phyloP scores from a whole-genome alignment of 92 coral and sea anemone genomes.

The Actinostola sp. region DNA sequence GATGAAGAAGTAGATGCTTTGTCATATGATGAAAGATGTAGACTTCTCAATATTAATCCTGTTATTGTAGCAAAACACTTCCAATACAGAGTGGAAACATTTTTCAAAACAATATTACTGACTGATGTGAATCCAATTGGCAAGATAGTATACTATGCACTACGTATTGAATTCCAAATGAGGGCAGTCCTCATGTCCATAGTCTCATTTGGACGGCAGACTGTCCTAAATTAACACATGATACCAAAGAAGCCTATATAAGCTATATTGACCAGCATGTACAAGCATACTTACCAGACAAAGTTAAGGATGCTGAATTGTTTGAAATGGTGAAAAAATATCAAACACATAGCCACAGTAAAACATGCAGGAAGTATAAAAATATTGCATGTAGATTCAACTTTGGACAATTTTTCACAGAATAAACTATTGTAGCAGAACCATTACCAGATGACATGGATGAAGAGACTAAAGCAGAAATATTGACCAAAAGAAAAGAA shows the following conservation, averaged over 20 bases:
- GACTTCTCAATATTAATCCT: constrained; percentile 60
- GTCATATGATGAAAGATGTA: constrained; percentile 65
- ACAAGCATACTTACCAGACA: constrained; percentile 63
- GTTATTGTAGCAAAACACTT: constrained; percentile 69
- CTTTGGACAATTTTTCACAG: constrained; percentile 75
- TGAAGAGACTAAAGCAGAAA: constrained; percentile 34
- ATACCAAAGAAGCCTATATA: constrained; percentile 46
- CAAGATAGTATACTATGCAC: constrained; percentile 2
- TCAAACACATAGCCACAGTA: too few relatives aligned
- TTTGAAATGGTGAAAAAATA: constrained; percentile 55
- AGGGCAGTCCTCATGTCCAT: constrained; percentile 46
- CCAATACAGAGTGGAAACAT: constrained; percentile 40
- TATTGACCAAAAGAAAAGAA: constrained; percentile 31
- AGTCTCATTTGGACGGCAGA: constrained; percentile 55
- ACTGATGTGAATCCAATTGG: constrained; percentile 23
- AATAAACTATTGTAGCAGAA: constrained; percentile 66
- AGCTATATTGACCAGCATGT: constrained; percentile 57
- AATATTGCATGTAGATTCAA: constrained; percentile 67
- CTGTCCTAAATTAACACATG: constrained; percentile 30
- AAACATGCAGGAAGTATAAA: constrained; percentile 72
- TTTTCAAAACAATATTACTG: constrained; percentile 10
- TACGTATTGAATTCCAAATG: too few relatives aligned
- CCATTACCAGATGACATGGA: constrained; percentile 60
- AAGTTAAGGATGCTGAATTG: constrained; percentile 48
- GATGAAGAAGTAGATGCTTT: constrained; percentile 61